Evolutionary conservation across 2,113 vertebrate genomes (phyloP), one percentile per base, ranked within the genome.

Genomic region (Podiceps cristatus): DNA sequence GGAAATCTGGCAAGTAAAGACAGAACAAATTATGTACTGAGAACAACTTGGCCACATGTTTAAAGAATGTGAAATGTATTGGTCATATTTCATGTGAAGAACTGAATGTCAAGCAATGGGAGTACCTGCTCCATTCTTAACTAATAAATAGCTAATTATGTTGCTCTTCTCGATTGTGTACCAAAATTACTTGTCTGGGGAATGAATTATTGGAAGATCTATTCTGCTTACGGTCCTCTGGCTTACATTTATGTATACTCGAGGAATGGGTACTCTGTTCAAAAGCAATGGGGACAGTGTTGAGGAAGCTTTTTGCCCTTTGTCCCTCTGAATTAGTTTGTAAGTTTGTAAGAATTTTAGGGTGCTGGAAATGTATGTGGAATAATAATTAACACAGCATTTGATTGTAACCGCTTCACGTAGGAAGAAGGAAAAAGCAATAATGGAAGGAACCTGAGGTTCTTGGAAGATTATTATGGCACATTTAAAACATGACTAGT

Each of bases 111-210:
- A 85, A 77, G 35, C 35, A 73, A 50, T 72, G 52, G 37, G 40
- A 78, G 28, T 89, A 97, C 75, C 62, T 92, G 35, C 60, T 96
- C 69, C 25, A 27, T 76, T 55, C 66, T 79, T 75, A 69, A 40
- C 59, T 87, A 66, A 88, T 88, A 92, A 93, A 86, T 55, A 88
- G 31, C 29, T 93, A 76, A 89, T 95, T 93, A 82, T 53, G 56
- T 67, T 91, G 29, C 33, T 29, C 23, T 94, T 90, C 18, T 42
- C 5, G 15, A 45, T 33, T 62, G 74, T 1, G 2, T 88, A 59
- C 42, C 9, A 62, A 66, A 94, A 71, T 37, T 2, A 55, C 55
- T 78, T 91, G 27, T 59, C 35, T 27, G 29, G 23, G 29, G 33
- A 73, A 79, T 25, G 35, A 75, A 67, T 66, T 68, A 35, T 44